Evolutionary conservation across 1,140 invertebrate species (phyloP).

Genomic region (Drosophila navojoa): DNA sequence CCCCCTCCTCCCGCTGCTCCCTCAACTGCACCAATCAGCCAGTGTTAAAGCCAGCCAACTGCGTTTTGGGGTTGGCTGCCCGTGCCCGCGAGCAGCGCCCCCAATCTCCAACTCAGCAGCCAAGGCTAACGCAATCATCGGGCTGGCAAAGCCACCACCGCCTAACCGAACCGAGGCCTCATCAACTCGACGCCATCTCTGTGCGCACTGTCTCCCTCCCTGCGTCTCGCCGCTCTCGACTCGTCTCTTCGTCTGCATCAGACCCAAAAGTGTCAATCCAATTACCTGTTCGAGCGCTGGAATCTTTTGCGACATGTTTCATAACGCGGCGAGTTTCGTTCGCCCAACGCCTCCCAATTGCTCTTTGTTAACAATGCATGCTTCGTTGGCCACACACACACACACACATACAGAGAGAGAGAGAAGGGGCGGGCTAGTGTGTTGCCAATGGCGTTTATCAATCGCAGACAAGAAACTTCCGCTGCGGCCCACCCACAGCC

Average conservation of each 20-base stretch:
- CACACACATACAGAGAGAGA: neutral
- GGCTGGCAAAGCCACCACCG: slow-evolving; percentile 66
- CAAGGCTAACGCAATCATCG: slow-evolving; percentile 78
- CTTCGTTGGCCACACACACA: slow-evolving; percentile 36
- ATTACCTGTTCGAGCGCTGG: slow-evolving; percentile 81
- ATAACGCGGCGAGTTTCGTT: slow-evolving; percentile 59
- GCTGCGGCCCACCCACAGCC: slow-evolving; percentile 67
- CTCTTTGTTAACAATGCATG: slow-evolving; percentile 34
- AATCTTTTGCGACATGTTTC: slow-evolving; percentile 83
- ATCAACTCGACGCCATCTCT: slow-evolving; percentile 65
- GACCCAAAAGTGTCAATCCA: slow-evolving; percentile 82
- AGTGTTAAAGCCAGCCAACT: slow-evolving; percentile 56
- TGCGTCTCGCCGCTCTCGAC: neutral
- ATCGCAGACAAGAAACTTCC: slow-evolving; percentile 53
- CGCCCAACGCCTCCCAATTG: slow-evolving; percentile 1
- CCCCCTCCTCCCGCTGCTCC: neutral
- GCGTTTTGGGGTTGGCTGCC: slow-evolving; percentile 23
- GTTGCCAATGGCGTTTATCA: slow-evolving; percentile 79
- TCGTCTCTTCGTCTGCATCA: slow-evolving; percentile 43
- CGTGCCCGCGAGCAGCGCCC: slow-evolving; percentile 64
- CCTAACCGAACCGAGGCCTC: slow-evolving; percentile 51
- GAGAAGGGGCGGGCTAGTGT: slow-evolving; percentile 11
- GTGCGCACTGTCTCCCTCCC: slow-evolving; percentile 14
- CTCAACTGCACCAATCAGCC: slow-evolving; percentile 52
- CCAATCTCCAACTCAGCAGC: slow-evolving; percentile 62